Base-by-base conservation (phyloP, 2,113 vertebrate genomes). In the Rhadina sibilatrix region DNA sequence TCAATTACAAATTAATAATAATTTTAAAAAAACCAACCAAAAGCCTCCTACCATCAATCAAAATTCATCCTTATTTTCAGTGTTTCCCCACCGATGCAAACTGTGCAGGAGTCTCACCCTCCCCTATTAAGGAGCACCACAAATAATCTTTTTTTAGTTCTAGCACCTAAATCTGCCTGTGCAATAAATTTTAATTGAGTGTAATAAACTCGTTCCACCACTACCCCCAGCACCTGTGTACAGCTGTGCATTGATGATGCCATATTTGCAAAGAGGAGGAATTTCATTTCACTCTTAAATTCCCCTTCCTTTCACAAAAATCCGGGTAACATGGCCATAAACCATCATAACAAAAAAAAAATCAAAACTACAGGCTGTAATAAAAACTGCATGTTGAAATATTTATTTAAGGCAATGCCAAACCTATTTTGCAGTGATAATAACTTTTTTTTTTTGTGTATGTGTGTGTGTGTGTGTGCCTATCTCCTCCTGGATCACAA, bases 181-280 rank as follows among this genome's bases (percentile, higher is more conserved):
- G 61, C 81, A 81, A 64, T 91, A 60, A 71, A 79, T 87, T 81
- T 82, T 84, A 94, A 95, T 44, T n/a, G 91, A 69, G 83, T 71
- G 87, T 82, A 65, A 87, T 60, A 87, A 91, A 94, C 65, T 49
- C 28, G 49, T 31, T 86, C 63, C 59, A 37, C 33, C 27, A 3
- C 31, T 1, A 33, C 90, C 75, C 49, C 17, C 38, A 83, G 85
- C 82, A 69, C 59, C 15, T 77, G 80, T n/a, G 52, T 78, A 40
- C 80, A 96, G 88, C 84, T 93, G 92, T 81, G 93, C 60, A 12
- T 5, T 70, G 83, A 61, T 21, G 80, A 53, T 52, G 57, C 71
- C 85, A n/a, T 24, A 52, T n/a, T 31, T 64, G 56, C 80, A 71
- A 21, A 19, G 3, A 19, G 40, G 13, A 68, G 37, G n/a, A 77